These are phyloP conservation scores for Steromphala cineraria DNA, from an alignment of 2,888 invertebrate genomes.

Conservation along the genomic window DNA sequence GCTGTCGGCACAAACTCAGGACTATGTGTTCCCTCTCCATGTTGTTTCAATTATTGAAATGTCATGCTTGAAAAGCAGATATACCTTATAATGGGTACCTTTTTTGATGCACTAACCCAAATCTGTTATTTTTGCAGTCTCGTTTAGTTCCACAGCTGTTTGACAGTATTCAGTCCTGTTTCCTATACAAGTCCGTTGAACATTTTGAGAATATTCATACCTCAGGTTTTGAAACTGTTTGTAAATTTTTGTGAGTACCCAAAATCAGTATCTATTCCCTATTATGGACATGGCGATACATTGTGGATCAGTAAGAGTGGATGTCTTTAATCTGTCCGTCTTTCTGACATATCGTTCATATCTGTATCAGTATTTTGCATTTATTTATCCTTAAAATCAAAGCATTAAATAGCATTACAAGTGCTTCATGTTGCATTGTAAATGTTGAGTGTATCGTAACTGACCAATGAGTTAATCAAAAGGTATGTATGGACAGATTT, in stretches of 20 bases:
- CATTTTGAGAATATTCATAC: not conserved
- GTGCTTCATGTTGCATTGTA: slow-evolving; percentile 3
- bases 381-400: not conserved
- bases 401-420: slow-evolving; percentile 12
- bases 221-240: not conserved
- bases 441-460: not conserved
- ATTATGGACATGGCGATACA: not conserved
- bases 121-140: slow-evolving; percentile 6
- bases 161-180: slow-evolving; percentile 7
- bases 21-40: slow-evolving; percentile 17
- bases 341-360: not conserved
- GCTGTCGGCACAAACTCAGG: slow-evolving; percentile 16
- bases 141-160: slow-evolving; percentile 11
- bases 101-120: not conserved
- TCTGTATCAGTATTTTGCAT: slow-evolving; percentile 13
- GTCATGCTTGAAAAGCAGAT: slow-evolving; percentile 17
- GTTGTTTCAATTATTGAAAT: not conserved
- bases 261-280: not conserved
- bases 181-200: not conserved
- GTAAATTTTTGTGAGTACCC: not conserved
- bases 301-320: not conserved
- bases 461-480: slow-evolving; percentile 16
- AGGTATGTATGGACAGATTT: slow-evolving; percentile 4
- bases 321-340: not conserved
- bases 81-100: not conserved